Evolutionary conservation across 2,888 invertebrate genomes (phyloP).

Genomic region (Phaonia tiefii): DNA sequence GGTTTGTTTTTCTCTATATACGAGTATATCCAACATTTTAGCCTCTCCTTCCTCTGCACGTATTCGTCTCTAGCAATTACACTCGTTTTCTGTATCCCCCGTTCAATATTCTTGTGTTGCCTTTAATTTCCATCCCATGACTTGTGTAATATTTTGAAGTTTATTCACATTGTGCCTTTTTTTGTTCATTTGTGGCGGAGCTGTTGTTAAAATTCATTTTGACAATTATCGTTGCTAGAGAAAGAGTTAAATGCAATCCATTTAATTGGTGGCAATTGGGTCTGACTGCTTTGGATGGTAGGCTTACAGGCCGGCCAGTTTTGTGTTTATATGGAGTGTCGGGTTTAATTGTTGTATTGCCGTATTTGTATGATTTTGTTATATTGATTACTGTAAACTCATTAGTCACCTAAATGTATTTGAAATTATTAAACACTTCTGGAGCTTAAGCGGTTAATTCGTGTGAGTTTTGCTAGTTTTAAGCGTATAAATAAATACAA

Average conservation of each 20-base stretch:
- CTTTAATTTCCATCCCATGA: background rate
- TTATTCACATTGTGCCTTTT: background rate
- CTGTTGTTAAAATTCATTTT: constrained; percentile 19
- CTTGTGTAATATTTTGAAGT: background rate
- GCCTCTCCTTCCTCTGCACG: no score
- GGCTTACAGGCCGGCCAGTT: constrained; percentile 12
- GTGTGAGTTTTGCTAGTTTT: no score
- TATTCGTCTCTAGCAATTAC: no score
- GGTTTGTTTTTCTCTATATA: no score
- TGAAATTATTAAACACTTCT: constrained; percentile 2
- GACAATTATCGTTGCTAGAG: constrained; percentile 20
- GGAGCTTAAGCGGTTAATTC: no score
- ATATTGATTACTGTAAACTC: background rate
- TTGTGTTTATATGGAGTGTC: background rate
- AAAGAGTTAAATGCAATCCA: constrained; percentile 28
- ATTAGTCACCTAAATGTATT: constrained; percentile 1
- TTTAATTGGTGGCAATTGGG: constrained; percentile 38
- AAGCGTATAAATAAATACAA: no score
- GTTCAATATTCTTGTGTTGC: background rate
- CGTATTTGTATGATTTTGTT: constrained; percentile 21
- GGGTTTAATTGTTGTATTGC: constrained; percentile 1
- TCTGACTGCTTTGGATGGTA: constrained; percentile 13
- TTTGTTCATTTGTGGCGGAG: background rate
- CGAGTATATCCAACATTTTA: no score
- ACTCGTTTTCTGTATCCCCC: background rate